Conservation (phyloP, 2,797 vertebrate genomes). For the Novumbra hubbsi region DNA sequence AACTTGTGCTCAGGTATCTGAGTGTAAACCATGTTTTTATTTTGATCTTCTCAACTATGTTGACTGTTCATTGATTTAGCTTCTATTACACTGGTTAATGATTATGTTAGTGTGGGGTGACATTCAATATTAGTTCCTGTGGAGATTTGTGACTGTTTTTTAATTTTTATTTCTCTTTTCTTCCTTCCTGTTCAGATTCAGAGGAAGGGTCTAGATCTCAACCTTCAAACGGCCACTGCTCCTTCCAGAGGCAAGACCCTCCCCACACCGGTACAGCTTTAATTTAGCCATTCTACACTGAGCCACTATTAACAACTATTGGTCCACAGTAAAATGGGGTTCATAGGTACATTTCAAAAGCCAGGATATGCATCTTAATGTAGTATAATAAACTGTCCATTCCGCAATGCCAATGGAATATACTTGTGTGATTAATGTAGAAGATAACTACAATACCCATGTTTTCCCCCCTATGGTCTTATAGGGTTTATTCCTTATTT, state of each 20-base stretch:
- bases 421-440: not conserved
- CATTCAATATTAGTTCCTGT: not conserved
- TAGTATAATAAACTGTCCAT: not conserved
- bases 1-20: not conserved
- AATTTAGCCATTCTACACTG: constrained; percentile 72
- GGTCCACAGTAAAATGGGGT: constrained; percentile 13
- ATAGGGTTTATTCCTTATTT: constrained; percentile 5
- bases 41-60: not conserved
- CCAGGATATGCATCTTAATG: not conserved
- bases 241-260: constrained; percentile 96
- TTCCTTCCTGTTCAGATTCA: constrained; percentile 71
- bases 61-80: constrained; percentile 2
- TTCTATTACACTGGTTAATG: not conserved
- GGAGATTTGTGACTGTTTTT: constrained; percentile 42
- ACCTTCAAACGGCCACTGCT: constrained; percentile 82
- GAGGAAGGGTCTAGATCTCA: constrained; percentile 95
- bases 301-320: constrained; percentile 38
- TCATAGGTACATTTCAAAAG: not conserved
- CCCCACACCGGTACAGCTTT: constrained; percentile 87
- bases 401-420: not conserved
- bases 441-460: not conserved
- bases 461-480: constrained; percentile 12
- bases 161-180: constrained; percentile 62
- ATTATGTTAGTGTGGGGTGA: constrained; percentile 1
- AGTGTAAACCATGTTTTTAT: not conserved